A percentile compares a stretch with the other conserved stretches of the same genome.
Conservation (phyloP, 64 coral and sea anemone genomes). For the Cladopsammia gracilis region DNA sequence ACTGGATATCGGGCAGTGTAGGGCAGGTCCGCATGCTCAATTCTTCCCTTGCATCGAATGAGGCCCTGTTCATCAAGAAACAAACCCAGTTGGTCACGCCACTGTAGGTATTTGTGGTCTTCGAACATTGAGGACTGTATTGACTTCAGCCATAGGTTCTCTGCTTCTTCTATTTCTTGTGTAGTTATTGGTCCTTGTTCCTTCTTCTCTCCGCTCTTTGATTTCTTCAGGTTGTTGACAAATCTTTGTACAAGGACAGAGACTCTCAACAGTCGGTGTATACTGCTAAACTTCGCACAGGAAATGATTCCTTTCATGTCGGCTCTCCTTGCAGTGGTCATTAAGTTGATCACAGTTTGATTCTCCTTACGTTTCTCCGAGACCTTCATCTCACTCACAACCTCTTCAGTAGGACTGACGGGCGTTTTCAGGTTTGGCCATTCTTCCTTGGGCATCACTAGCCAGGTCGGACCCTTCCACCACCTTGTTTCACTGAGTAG, state of each 20-base stretch:
- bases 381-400: not conserved
- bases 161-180: slow-evolving; percentile 50
- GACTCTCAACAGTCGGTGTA: slow-evolving; percentile 3
- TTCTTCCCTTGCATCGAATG: too few relatives aligned
- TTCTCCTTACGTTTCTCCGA: not conserved
- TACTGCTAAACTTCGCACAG: slow-evolving; percentile 19
- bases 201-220: not conserved
- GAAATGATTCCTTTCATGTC: slow-evolving; percentile 19
- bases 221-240: slow-evolving; percentile 19
- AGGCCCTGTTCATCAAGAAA: too few relatives aligned
- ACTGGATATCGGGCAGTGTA: too few relatives aligned
- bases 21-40: too few relatives aligned
- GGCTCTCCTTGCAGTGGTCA: not conserved
- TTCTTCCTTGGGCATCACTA: not conserved
- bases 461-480: slow-evolving; percentile 18
- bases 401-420: not conserved
- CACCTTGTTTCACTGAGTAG: not conserved
- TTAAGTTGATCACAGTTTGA: too few relatives aligned
- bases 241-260: slow-evolving; percentile 1
- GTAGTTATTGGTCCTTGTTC: not conserved
- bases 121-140: not conserved
- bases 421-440: slow-evolving; percentile 34
- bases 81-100: not conserved
- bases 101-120: not conserved
- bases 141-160: slow-evolving; percentile 17